Evolutionary conservation across 1,140 invertebrate genomes (phyloP).

Genomic region (Condylostylus longicornis): DNA sequence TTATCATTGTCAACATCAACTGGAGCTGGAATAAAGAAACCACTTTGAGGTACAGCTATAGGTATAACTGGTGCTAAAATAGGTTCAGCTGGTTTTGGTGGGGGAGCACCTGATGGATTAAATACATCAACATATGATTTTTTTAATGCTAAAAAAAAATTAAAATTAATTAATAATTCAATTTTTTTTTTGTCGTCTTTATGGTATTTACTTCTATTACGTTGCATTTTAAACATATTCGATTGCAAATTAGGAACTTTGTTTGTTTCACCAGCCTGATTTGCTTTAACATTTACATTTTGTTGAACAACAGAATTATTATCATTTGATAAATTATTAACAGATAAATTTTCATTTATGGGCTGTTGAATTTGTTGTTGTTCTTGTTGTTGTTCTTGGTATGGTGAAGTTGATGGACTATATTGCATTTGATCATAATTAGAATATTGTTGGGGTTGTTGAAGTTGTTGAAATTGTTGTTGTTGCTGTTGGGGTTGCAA

Average conservation of each 20-base stretch:
- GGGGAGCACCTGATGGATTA: constrained; percentile 45
- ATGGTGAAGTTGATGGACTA: too few relatives aligned
- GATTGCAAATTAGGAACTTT: constrained; percentile 35
- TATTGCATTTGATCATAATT: constrained; percentile 3
- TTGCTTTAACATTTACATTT: too few relatives aligned
- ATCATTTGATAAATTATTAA: too few relatives aligned
- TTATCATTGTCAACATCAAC: neutral
- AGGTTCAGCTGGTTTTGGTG: constrained; percentile 30
- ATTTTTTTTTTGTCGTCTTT: neutral
- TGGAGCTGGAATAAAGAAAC: constrained; percentile 30
- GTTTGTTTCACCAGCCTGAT: constrained; percentile 8
- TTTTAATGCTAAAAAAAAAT: constrained; percentile 41
- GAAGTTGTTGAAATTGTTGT: constrained; percentile 2
- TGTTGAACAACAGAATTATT: too few relatives aligned
- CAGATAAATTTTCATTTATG: too few relatives aligned
- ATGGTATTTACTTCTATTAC: constrained; percentile 45
- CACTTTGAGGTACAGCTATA: constrained; percentile 22
- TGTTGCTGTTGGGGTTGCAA: constrained; percentile 7
- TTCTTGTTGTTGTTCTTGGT: constrained; percentile 5
- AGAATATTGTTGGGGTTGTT: constrained; percentile 8
- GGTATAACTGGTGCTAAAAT: constrained; percentile 36
- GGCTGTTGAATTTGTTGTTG: constrained; percentile 6
- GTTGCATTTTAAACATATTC: constrained; percentile 66
- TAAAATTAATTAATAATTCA: constrained; percentile 7
- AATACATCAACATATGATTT: constrained; percentile 76